These are phyloP conservation scores for Corythornis cristatus DNA, from an alignment of 2,113 vertebrate genomes.

Conservation along the genomic window DNA sequence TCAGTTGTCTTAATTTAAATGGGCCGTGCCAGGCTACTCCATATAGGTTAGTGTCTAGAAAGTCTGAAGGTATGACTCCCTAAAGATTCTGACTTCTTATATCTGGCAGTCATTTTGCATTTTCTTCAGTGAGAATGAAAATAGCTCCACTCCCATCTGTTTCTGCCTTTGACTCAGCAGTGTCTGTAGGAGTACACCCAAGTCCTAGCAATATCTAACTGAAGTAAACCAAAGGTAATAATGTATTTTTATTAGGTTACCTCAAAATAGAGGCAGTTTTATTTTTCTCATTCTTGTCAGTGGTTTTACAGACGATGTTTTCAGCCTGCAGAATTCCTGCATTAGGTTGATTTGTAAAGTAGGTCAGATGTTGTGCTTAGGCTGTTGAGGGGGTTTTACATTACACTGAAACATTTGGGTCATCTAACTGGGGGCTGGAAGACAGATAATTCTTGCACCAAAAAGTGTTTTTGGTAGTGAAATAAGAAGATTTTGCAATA, in stretches of 20 bases:
- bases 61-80: not conserved
- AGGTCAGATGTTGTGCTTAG: conserved; percentile 11
- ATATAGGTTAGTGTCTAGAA: not conserved
- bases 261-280: not conserved
- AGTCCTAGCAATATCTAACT: conserved; percentile 5
- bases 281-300: conserved; percentile 2
- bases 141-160: conserved; percentile 27
- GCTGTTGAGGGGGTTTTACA: not conserved
- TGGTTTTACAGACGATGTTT: not conserved
- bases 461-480: not conserved
- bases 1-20: not conserved
- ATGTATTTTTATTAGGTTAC: not conserved
- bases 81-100: not conserved
- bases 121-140: conserved; percentile 19
- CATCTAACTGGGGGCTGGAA: not conserved
- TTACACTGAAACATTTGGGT: not conserved
- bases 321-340: conserved; percentile 22
- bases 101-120: not conserved
- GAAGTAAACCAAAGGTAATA: not conserved
- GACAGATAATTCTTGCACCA: not conserved
- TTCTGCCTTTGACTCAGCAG: conserved; percentile 60
- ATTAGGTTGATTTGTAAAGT: conserved; percentile 32
- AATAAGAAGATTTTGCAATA: not conserved
- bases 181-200: conserved; percentile 27
- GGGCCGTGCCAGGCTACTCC: not conserved